Base-by-base conservation (phyloP, 2,113 vertebrate genomes). In the Zeus faber region DNA sequence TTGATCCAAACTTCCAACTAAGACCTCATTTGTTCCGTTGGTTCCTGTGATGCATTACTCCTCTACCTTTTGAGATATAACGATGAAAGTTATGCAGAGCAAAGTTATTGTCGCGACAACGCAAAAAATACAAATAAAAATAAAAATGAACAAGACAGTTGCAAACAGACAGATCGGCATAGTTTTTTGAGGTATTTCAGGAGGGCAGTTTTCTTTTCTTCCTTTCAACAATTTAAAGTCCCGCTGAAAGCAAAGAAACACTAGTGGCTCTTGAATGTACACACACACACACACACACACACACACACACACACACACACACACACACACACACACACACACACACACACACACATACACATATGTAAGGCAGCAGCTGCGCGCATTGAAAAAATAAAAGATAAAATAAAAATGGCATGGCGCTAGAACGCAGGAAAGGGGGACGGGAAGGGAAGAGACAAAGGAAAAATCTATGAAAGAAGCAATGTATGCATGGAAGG, bases 131-230 rank as follows among this genome's bases (percentile, higher is more conserved):
- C 39, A 51, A 13, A 26, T 14, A 37, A 37, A 37, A 54, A 39
- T 14, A n/a, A n/a, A n/a, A n/a, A n/a, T n/a, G n/a, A n/a, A n/a
- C n/a, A n/a, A n/a, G n/a, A 3, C 6, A 27, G 21, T 20, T 45
- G 23, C 10, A 22, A 68, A 62, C 23, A 14, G 13, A 59, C 13
- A 18, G 4, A 23, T 62, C 9, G 47, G 13, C 20, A 21, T 26
- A 23, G 25, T 11, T 50, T 62, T 56, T 83, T 37, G 83, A 87
- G 85, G 85, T 87, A 87, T 82, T 74, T 84, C 54, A n/a, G 22
- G 60, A 58, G 68, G 68, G 59, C 35, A 49, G 60, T 59, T 66
- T 13, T 40, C 40, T 39, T 51, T 29, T 23, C 33, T 54, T 27
- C 48, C 55, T 64, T 51, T 43, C 27, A 17, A 37, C 13, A 48